These are phyloP conservation scores for Macroglossus sobrinus DNA, from an alignment of 2,113 vertebrate species.

Conservation along the genomic window DNA sequence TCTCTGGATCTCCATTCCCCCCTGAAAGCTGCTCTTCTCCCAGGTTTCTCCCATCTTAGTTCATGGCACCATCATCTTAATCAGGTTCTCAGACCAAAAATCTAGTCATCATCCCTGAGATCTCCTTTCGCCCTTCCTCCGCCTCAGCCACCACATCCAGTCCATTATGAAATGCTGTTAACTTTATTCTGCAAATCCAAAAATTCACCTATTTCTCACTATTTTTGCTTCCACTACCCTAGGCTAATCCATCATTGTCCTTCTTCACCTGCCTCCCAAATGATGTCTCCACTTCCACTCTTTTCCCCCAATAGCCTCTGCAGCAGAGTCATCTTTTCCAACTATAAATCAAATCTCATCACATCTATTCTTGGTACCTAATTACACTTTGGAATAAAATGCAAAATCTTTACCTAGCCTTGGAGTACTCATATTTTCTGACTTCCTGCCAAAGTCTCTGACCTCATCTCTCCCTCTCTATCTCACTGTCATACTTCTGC, in stretches of 20 bases:
- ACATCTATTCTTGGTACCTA: not conserved
- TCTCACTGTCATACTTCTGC: not conserved
- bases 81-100: not conserved
- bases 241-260: not conserved
- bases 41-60: not conserved
- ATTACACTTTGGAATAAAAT: constrained; percentile 1
- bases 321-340: not conserved
- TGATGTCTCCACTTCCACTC: not conserved
- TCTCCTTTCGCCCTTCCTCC: not conserved
- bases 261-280: not conserved
- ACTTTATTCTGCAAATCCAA: not conserved
- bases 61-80: not conserved
- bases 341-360: not conserved
- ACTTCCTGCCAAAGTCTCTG: not conserved
- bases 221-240: not conserved
- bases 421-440: not conserved
- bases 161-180: not conserved
- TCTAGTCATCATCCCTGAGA: not conserved
- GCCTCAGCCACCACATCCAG: not conserved
- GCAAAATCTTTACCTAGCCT: not conserved
- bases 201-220: not conserved
- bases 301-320: not conserved
- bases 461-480: not conserved
- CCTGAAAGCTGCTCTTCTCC: not conserved
- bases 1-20: not conserved